Conservation (phyloP, 2,888 invertebrate genomes). For the Meta bourneti region DNA sequence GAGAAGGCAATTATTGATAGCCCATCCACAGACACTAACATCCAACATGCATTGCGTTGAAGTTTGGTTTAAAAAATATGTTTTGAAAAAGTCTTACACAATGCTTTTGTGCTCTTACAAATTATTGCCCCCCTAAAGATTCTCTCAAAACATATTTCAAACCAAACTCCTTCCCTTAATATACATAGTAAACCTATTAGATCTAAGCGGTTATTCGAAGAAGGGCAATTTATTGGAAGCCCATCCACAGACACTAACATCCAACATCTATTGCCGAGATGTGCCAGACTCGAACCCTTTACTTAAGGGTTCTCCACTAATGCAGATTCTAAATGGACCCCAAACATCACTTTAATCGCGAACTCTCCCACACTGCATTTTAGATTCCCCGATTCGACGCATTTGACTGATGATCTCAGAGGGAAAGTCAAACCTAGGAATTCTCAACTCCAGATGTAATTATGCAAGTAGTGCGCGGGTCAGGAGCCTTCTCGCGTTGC, state of each 20-base stretch:
- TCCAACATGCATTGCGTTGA: neutral
- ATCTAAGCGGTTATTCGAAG: too few relatives aligned
- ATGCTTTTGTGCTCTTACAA: too few relatives aligned
- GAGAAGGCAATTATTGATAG: too few relatives aligned
- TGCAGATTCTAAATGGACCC: neutral
- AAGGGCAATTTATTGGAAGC: neutral
- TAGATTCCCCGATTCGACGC: neutral
- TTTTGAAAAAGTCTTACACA: too few relatives aligned
- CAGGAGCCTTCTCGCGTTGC: neutral
- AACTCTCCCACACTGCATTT: too few relatives aligned
- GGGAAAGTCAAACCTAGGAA: slow-evolving; percentile 37
- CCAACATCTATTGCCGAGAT: neutral
- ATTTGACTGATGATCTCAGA: slow-evolving; percentile 48
- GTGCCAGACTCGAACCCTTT: neutral
- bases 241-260: neutral
- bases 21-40: neutral
- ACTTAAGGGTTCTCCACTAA: neutral
- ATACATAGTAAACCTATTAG: too few relatives aligned
- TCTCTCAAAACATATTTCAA: too few relatives aligned
- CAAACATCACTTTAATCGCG: slow-evolving; percentile 1
- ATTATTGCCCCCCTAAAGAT: too few relatives aligned
- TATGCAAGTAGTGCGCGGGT: slow-evolving; percentile 7
- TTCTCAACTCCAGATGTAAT: slow-evolving; percentile 48
- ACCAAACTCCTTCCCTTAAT: too few relatives aligned
- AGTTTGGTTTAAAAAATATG: too few relatives aligned